Evolutionary conservation across 2,113 vertebrate species (phyloP), one percentile per base, ranked within the genome.

Genomic region (Podarcis raffonei): DNA sequence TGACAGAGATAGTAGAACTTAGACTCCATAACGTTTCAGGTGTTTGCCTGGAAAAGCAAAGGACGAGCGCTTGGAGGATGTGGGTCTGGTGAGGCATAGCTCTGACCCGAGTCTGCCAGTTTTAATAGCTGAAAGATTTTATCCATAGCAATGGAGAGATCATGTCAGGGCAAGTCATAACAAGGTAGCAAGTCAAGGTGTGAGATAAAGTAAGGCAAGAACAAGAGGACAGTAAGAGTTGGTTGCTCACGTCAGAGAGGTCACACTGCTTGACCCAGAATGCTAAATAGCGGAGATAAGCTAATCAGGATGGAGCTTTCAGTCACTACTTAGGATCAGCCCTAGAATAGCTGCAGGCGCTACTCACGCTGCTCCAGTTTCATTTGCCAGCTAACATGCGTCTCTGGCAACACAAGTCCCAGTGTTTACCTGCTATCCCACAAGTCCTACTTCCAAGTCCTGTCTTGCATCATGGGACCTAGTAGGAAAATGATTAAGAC

Each of bases 261-360:
- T 75, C 71, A n/a, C 42, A 27, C 48, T 27, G 37, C 78, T 20
- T 86, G 85, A 79, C 85, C 85, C 75, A 79, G 85, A 86, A 86
- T 68, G 23, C 84, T 85, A 85, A 85, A 85, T 59, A 85, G 71
- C 72, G 18, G 7, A 76, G 72, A 71, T 85, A 85, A 85, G 84
- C 84, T 85, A 76, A 85, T 85, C 84, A 85, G 71, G 72, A 85
- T 39, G 72, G 53, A 76, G 84, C 22, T 85, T 85, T n/a, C 71
- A 59, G 71, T 59, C 71, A 74, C 83, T 74, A 32, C 83, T 85
- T 76, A 74, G 53, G 30, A 62, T 62, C 84, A 85, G 84, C 71
- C 72, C 53, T 35, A 39, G 23, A 85, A 85, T 85, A 85, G 72
- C 84, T 39, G 71, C 35, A 71, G 84, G 72, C 65, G 32, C 71